Percentiles rank a stretch among this genome's conserved stretches.
These are phyloP conservation scores for Idris sp. DNA, from an alignment of 1,140 invertebrate species.

Conservation along the genomic window DNA sequence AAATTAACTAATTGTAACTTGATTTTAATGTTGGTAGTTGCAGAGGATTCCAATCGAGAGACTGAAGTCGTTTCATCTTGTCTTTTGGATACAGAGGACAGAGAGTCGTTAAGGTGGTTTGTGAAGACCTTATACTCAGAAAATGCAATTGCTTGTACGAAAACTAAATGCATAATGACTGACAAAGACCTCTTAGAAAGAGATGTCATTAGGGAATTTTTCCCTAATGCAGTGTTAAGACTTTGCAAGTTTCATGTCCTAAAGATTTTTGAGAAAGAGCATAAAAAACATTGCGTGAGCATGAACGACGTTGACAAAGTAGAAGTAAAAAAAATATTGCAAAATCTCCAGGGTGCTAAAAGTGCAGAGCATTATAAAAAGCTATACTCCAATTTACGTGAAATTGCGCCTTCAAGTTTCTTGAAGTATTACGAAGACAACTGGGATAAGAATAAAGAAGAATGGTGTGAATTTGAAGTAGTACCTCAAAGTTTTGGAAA, in stretches of 20 bases:
- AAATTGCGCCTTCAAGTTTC: background rate
- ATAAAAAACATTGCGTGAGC: no score
- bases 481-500: background rate
- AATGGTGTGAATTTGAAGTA: background rate
- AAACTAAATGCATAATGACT: background rate
- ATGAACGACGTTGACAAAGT: no score
- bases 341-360: background rate
- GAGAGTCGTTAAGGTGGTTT: background rate
- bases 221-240: conserved; percentile 1
- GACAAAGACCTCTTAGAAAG: conserved; percentile 6
- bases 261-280: no score
- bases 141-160: conserved; percentile 1
- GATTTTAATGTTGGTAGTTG: background rate
- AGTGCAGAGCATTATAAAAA: background rate
- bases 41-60: conserved; percentile 1
- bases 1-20: conserved; percentile 3
- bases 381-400: background rate
- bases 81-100: background rate
- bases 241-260: no score
- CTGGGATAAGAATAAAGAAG: conserved; percentile 13
- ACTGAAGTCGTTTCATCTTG: conserved; percentile 2
- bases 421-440: conserved; percentile 1
- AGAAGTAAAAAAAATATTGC: no score
- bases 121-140: background rate
- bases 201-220: no score